Percentiles rank a stretch among this genome's conserved stretches.
Conservation (phyloP, 2,113 vertebrate species). For the Mohoua ochrocephala region DNA sequence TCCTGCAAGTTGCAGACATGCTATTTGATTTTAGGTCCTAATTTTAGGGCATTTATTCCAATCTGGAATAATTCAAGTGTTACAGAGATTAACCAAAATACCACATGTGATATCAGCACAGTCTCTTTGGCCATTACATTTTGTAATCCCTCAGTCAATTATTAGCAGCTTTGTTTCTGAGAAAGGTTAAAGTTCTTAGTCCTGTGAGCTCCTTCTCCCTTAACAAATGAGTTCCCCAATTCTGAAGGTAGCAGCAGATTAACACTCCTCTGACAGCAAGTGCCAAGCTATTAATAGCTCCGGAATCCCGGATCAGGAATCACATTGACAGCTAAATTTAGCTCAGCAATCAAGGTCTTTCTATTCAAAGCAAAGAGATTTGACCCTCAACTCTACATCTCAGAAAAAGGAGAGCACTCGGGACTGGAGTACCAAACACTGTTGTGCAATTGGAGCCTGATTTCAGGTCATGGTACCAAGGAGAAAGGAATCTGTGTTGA, state of each 20-base stretch:
- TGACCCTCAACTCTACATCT: background rate
- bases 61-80: background rate
- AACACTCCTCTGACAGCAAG: background rate
- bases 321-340: background rate
- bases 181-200: background rate
- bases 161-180: background rate
- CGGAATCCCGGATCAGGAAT: conserved; percentile 1
- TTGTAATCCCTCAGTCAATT: background rate
- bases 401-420: background rate
- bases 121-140: background rate
- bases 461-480: background rate
- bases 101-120: background rate
- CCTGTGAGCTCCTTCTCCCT: background rate
- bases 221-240: background rate
- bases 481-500: background rate
- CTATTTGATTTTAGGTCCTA: background rate
- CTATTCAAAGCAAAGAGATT: background rate
- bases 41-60: background rate
- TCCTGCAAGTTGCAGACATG: background rate
- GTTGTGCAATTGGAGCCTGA: background rate
- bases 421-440: background rate
- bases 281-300: conserved; percentile 11
- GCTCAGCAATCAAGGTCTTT: background rate
- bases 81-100: background rate
- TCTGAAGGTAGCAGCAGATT: background rate